Percentiles rank a stretch among this genome's conserved stretches.
Evolutionary conservation across 2,113 vertebrate genomes (phyloP).

Genomic region (Phasianus colchicus): DNA sequence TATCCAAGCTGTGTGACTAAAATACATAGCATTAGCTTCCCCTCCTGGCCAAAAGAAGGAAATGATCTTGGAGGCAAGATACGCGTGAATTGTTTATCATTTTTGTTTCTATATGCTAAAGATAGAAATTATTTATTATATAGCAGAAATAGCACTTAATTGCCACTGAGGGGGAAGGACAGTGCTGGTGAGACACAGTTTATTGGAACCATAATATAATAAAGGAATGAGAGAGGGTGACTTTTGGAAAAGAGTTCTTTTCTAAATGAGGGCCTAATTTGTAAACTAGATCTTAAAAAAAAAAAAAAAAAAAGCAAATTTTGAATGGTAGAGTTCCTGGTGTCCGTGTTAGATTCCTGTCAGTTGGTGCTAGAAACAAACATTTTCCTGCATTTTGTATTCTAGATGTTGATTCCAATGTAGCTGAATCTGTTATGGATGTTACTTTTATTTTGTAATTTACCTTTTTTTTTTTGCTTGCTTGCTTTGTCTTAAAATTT

Average conservation of each 20-base stretch:
- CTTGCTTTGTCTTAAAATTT: neutral
- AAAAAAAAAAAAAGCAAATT: neutral
- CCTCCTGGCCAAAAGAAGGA: slow-evolving; percentile 51
- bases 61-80: neutral
- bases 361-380: neutral
- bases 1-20: neutral
- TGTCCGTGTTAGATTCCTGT: neutral
- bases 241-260: neutral
- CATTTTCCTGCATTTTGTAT: neutral
- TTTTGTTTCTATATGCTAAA: neutral
- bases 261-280: neutral
- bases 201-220: neutral
- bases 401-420: neutral
- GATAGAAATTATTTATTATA: neutral
- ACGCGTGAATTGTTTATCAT: neutral
- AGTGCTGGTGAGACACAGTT: neutral
- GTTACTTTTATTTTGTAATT: neutral
- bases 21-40: slow-evolving; percentile 11
- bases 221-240: neutral
- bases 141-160: neutral
- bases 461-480: neutral
- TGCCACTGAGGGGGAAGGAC: neutral
- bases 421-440: neutral
- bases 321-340: neutral
- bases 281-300: neutral